Evolutionary conservation across 1,140 invertebrate species (phyloP).

Genomic region (Tetragonula clypearis): DNA sequence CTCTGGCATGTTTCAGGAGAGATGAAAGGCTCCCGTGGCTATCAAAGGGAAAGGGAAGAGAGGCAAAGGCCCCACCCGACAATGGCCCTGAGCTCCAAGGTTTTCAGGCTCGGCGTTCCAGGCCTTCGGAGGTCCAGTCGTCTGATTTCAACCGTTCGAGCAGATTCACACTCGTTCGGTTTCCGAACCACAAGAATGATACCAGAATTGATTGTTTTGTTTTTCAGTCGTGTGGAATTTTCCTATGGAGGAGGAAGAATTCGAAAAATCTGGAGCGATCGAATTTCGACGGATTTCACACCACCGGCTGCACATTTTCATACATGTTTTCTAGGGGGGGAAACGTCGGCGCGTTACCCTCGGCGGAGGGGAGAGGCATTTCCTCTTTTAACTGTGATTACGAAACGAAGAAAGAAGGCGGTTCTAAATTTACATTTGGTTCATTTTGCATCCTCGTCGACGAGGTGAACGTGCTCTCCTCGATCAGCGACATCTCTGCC

Average conservation of each 20-base stretch:
- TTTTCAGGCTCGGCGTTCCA: conserved; percentile 45
- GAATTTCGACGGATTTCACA: not conserved
- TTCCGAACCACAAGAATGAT: not conserved
- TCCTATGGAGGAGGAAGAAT: not conserved
- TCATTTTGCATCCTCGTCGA: conserved; percentile 31
- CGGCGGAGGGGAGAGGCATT: not conserved
- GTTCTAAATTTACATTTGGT: conserved; percentile 45
- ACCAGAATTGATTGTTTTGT: too few species aligned
- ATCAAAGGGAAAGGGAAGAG: conserved; percentile 53
- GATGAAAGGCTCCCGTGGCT: conserved; percentile 55
- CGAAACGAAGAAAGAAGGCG: conserved; percentile 52
- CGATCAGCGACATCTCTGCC: conserved; percentile 1
- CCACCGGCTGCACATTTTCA: not conserved
- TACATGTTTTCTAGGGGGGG: not conserved
- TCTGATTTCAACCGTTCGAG: conserved; percentile 19
- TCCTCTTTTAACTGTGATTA: conserved; percentile 44
- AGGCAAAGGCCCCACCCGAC: conserved; percentile 47
- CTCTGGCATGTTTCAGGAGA: conserved; percentile 37
- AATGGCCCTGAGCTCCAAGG: conserved; percentile 56
- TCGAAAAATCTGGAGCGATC: not conserved
- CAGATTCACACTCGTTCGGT: not conserved
- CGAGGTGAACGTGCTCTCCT: conserved; percentile 38
- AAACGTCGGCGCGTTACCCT: not conserved
- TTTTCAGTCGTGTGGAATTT: not conserved
- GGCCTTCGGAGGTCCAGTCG: conserved; percentile 18